Evolutionary conservation across 37 sponge, comb jelly and placozoan species (phyloP).

Genomic region (Bolinopsis microptera): DNA sequence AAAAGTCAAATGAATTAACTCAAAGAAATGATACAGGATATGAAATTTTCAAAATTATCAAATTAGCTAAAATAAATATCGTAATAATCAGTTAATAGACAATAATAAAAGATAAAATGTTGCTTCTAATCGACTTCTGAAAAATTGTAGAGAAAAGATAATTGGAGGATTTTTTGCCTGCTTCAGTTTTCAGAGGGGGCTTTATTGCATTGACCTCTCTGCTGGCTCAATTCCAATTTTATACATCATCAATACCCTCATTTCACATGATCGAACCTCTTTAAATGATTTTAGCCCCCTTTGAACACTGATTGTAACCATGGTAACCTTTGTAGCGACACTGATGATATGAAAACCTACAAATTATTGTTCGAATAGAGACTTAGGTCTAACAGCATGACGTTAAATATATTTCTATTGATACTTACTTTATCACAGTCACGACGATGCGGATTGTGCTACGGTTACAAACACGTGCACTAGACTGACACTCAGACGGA

Average conservation of each 20-base stretch:
- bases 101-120: background rate
- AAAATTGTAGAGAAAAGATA: background rate
- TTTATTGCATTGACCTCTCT: conserved; percentile 16
- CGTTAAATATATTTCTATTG: background rate
- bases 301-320: background rate
- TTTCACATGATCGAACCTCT: background rate
- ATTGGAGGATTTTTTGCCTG: background rate
- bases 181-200: conserved; percentile 24
- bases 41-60: background rate
- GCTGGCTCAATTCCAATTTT: background rate
- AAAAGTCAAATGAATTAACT: background rate
- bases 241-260: background rate
- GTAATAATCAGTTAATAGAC: background rate
- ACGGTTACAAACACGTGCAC: background rate
- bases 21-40: background rate
- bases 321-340: too few relatives aligned
- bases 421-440: background rate
- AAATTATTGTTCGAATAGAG: too few relatives aligned
- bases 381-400: background rate
- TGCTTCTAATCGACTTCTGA: background rate
- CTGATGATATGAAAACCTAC: too few relatives aligned
- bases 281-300: conserved; percentile 45
- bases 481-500: background rate
- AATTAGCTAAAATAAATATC: background rate
- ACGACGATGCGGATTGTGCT: conserved; percentile 27